Evolutionary conservation across 2,113 vertebrate genomes (phyloP).

Genomic region (Pituophis catenifer): DNA sequence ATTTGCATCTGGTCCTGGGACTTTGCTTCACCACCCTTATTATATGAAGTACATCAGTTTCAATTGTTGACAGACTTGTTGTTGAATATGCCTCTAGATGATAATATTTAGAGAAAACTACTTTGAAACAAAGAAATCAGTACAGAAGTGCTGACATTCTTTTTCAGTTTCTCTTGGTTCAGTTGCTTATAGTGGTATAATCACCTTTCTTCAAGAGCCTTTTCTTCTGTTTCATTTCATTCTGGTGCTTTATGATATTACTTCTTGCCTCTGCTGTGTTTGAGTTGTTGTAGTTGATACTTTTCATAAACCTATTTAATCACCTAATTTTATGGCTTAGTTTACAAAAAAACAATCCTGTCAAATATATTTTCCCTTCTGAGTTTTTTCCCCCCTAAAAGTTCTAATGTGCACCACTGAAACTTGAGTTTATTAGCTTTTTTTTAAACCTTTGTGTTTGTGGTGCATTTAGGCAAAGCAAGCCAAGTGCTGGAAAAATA

Average conservation of each 20-base stretch:
- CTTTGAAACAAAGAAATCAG: background rate
- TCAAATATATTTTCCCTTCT: background rate
- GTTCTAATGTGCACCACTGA: background rate
- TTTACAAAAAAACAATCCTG: background rate
- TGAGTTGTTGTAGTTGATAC: background rate
- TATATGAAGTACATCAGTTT: background rate
- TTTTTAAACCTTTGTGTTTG: background rate
- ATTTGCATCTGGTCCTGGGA: background rate
- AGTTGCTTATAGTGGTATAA: background rate
- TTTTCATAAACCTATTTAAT: background rate
- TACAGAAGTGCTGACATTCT: background rate
- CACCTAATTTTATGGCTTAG: background rate
- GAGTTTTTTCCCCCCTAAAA: background rate
- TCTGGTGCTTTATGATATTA: background rate
- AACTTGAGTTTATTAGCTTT: background rate
- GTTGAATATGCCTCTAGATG: background rate
- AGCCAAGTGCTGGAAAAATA: background rate
- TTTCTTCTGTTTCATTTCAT: background rate
- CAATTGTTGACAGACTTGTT: background rate
- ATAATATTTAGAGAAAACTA: background rate
- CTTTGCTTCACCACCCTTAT: background rate
- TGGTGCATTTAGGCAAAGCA: background rate
- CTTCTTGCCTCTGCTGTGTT: background rate
- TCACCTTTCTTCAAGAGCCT: background rate
- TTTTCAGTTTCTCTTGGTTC: background rate